phyloP scores from a whole-genome alignment of 2,797 vertebrate species.

The Sorex maritimensis region DNA sequence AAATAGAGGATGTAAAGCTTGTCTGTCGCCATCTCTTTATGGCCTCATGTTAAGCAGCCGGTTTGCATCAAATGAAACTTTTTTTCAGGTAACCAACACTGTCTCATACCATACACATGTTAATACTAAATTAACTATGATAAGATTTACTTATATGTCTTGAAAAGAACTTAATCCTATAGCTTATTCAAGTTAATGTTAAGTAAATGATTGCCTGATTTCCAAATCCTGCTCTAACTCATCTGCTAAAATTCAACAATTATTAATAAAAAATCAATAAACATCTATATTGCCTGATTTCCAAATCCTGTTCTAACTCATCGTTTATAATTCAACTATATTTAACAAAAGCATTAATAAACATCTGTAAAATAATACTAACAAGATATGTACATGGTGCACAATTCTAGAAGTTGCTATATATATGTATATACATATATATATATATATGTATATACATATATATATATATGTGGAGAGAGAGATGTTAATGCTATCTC shows the following conservation, averaged over 20 bases:
- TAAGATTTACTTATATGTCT: neutral
- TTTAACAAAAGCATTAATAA: no score
- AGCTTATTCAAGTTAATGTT: neutral
- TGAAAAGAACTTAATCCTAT: constrained; percentile 6
- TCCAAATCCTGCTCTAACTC: neutral
- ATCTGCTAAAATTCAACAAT: constrained; percentile 24
- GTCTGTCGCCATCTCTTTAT: constrained; percentile 70
- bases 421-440: neutral
- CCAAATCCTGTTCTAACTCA: no score
- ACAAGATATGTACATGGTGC: neutral
- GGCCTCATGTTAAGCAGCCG: constrained; percentile 58
- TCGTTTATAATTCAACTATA: no score
- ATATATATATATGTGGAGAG: neutral
- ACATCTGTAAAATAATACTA: neutral
- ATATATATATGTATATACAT: neutral
- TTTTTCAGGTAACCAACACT: constrained; percentile 56
- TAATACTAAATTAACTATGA: constrained; percentile 35
- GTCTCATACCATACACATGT: constrained; percentile 47
- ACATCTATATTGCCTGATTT: neutral
- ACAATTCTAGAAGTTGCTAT: neutral
- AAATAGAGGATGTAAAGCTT: constrained; percentile 62
- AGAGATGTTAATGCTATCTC: neutral
- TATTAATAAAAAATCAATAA: constrained; percentile 3
- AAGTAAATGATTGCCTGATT: constrained; percentile 47
- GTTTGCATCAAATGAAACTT: constrained; percentile 64